phyloP scores from a whole-genome alignment of 1,140 invertebrate species.

The Wasmannia auropunctata region DNA sequence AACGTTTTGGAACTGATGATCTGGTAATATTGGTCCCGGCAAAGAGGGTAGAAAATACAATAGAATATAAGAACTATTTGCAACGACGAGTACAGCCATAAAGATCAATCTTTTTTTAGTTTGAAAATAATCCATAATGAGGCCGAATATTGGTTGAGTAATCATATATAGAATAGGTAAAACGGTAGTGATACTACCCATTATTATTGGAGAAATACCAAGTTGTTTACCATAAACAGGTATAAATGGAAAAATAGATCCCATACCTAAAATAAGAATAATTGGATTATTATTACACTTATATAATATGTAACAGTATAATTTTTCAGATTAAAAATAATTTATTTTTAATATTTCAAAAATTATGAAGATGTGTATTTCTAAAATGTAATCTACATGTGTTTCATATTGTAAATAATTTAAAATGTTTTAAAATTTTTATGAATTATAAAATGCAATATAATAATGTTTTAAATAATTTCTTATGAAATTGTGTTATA shows the following conservation, averaged over 20 bases:
- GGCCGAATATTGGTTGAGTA: conserved; percentile 90
- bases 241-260: conserved; percentile 90
- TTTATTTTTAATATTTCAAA: conserved; percentile 23
- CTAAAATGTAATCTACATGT: background rate
- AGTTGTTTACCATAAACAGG: conserved; percentile 91
- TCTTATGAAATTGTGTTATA: too few relatives aligned
- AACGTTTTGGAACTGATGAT: conserved; percentile 72
- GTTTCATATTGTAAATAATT: background rate
- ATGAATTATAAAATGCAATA: too few relatives aligned
- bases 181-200: conserved; percentile 89
- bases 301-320: background rate
- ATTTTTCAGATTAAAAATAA: conserved; percentile 7
- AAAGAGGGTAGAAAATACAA: conserved; percentile 88
- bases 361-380: background rate
- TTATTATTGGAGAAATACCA: conserved; percentile 89
- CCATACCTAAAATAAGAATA: conserved; percentile 88
- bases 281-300: background rate
- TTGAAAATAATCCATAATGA: conserved; percentile 89
- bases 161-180: conserved; percentile 90
- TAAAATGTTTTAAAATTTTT: background rate
- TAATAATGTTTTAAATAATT: too few relatives aligned
- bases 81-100: conserved; percentile 87
- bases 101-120: conserved; percentile 89
- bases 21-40: conserved; percentile 68
- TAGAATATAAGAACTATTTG: conserved; percentile 87